Evolutionary conservation across 1,140 invertebrate genomes (phyloP), one percentile per base, ranked within the genome.

Genomic region (Acyrthosiphon pisum): DNA sequence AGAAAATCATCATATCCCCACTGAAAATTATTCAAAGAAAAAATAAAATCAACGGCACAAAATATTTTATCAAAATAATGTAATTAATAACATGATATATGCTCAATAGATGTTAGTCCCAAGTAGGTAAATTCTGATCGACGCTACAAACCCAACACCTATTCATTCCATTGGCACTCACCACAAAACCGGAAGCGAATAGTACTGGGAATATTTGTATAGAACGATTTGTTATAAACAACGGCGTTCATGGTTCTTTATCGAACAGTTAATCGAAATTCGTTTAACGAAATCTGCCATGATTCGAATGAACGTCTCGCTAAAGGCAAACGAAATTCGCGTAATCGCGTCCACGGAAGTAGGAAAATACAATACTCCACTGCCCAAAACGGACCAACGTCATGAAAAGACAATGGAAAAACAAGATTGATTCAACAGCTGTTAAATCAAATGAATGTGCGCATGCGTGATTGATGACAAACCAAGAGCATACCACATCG

Each of bases 321-420:
- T 7, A 83, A 83, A 76, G 1, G 22, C 44, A 50, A 91, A 83
- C 68, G 48, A 92, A 56, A 46, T 26, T 60, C 4, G 88, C 35
- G 88, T 37, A 46, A 18, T 60, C 4, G 88, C 22, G 88, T 37
- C 88, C 22, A 41, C 11, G 23, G 30, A 30, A 41, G 22, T 41
- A 23, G 23, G 23, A 84, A 84, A 84, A 44, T 50, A n/a, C n/a
- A 44, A 89, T 56, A 56, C 88, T 89, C 23, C 35, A 44, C 56
- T 30, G 41, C 53, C 89, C 37, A 90, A 90, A 90, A 90, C 89
- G 26, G 48, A 53, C 91, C 20, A 56, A 93, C 91, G 81, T 86
- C 68, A 93, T 90, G 56, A 68, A 93, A 93, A 93, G 91, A 93
- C 91, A 93, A 93, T 93, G 91, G 91, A 93, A 93, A 84, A 93